phyloP scores from a whole-genome alignment of 2,113 vertebrate genomes.

The Orycteropus afer region DNA sequence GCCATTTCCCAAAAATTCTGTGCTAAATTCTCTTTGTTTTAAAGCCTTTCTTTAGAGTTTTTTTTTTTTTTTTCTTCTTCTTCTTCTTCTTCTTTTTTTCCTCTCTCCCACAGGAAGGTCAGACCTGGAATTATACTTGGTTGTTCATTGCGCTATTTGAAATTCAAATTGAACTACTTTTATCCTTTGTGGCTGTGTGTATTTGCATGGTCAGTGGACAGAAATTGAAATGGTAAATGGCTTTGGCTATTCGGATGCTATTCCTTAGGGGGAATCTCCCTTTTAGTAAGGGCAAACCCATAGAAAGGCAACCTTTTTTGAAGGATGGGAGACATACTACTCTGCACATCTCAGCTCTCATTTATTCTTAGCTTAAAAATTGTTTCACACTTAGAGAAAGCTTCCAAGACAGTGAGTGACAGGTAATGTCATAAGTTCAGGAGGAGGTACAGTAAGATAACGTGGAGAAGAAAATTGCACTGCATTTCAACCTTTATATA shows the following conservation, averaged over 20 bases:
- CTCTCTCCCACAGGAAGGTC: not conserved
- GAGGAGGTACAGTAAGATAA: slow-evolving; percentile 18
- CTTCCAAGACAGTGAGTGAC: slow-evolving; percentile 46
- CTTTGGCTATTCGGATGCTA: not conserved
- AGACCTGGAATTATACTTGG: not conserved
- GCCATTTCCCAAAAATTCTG: not conserved
- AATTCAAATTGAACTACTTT: not conserved
- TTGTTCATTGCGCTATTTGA: not conserved
- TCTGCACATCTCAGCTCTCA: not conserved
- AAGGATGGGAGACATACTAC: not conserved
- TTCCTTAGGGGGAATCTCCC: not conserved
- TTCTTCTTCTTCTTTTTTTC: not conserved
- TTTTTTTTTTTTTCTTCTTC: not conserved
- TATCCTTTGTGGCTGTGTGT: not conserved
- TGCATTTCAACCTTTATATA: not conserved
- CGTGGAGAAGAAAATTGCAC: not conserved
- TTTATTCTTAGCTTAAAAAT: slow-evolving; percentile 32
- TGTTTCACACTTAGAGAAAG: not conserved
- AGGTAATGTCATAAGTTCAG: slow-evolving; percentile 50
- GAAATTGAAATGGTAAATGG: not conserved
- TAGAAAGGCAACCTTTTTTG: not conserved
- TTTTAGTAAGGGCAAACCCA: not conserved
- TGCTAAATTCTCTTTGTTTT: not conserved
- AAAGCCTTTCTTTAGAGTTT: not conserved
- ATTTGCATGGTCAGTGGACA: not conserved